phyloP scores from a whole-genome alignment of 2,888 invertebrate genomes.

The Rhingia campestris region DNA sequence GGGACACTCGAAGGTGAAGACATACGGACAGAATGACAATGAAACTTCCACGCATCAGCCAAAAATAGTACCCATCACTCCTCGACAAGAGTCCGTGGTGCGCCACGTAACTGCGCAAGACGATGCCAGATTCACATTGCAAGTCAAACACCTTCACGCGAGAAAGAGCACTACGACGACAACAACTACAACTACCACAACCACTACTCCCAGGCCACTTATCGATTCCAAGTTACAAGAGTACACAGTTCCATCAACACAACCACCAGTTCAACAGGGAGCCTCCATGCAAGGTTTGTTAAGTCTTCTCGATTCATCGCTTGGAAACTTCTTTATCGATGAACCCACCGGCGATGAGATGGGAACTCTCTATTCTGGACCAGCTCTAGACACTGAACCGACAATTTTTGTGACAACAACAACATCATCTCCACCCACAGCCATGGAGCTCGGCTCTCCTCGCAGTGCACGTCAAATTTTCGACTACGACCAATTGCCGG shows the following conservation, averaged over 20 bases:
- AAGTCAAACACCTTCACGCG: conserved; percentile 82
- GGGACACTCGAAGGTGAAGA: conserved; percentile 93
- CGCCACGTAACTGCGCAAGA: conserved; percentile 77
- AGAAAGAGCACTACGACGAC: conserved; percentile 77
- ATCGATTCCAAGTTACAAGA: conserved; percentile 22
- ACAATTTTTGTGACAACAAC: conserved; percentile 73
- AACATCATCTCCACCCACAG: conserved; percentile 66
- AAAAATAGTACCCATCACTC: conserved; percentile 82
- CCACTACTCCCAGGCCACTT: conserved; percentile 66
- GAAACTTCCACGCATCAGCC: conserved; percentile 80
- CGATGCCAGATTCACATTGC: conserved; percentile 77
- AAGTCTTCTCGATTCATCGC: conserved; percentile 79
- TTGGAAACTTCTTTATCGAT: conserved; percentile 79
- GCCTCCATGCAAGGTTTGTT: conserved; percentile 79
- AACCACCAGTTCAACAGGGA: conserved; percentile 37
- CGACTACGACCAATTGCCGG: conserved; percentile 82
- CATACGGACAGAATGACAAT: conserved; percentile 86
- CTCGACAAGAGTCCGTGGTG: conserved; percentile 80
- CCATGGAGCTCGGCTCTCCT: conserved; percentile 73
- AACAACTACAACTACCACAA: conserved; percentile 68
- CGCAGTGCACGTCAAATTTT: conserved; percentile 81
- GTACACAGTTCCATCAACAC: conserved; percentile 35
- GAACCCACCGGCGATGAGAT: conserved; percentile 70
- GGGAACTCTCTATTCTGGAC: conserved; percentile 48
- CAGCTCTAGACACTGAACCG: conserved; percentile 40